Conservation (phyloP, 2,888 invertebrate species). For the Caenorhabditis panamensis region DNA sequence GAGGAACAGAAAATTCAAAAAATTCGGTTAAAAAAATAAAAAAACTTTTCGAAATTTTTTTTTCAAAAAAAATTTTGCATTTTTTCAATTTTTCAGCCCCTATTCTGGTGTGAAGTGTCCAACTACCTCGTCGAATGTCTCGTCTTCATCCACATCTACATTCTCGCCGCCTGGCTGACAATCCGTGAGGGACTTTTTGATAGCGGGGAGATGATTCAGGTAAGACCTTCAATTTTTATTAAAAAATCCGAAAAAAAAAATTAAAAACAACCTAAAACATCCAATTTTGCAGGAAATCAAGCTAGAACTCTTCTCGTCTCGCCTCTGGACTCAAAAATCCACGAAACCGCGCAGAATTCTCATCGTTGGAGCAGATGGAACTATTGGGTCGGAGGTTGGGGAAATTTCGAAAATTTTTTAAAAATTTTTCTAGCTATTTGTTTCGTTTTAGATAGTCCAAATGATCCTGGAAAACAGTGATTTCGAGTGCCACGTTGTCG, state of each 20-base stretch:
- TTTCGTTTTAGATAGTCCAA: conserved; percentile 18
- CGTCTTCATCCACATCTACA: conserved; percentile 55
- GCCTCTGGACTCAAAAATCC: neutral
- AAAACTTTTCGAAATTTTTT: neutral
- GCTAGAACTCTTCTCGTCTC: neutral
- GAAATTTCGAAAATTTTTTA: neutral
- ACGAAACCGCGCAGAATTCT: neutral
- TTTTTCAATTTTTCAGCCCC: conserved; percentile 23
- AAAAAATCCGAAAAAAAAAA: neutral
- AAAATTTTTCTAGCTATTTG: neutral
- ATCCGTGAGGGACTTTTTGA: conserved; percentile 60
- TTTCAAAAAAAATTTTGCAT: neutral
- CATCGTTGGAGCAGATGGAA: conserved; percentile 42
- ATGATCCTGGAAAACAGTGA: conserved; percentile 9
- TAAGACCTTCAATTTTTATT: no score
- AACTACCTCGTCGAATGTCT: conserved; percentile 39
- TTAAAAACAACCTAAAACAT: neutral
- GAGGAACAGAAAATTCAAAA: conserved; percentile 2
- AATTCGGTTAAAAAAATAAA: conserved; percentile 1
- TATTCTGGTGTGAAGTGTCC: neutral
- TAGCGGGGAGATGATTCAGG: conserved; percentile 4
- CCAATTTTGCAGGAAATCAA: conserved; percentile 20
- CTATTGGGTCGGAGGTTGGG: conserved; percentile 32
- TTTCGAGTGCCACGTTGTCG: conserved; percentile 28
- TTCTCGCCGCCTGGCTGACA: conserved; percentile 54